Percentiles rank a stretch among this genome's conserved stretches.
These are phyloP conservation scores for Leucozona laternaria DNA, from an alignment of 2,888 invertebrate species.

Conservation along the genomic window DNA sequence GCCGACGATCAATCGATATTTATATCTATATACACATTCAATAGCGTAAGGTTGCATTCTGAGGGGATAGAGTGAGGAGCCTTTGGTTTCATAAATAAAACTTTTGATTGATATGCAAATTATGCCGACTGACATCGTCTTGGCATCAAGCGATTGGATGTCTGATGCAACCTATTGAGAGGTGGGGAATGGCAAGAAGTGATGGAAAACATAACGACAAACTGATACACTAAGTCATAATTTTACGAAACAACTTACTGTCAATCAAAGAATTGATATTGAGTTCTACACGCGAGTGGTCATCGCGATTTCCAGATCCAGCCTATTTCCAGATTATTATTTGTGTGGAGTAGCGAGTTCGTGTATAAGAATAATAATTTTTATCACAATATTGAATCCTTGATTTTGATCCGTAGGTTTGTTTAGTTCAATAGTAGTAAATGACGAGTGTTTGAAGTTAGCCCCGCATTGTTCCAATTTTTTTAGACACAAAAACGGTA, in stretches of 20 bases:
- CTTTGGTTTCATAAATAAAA: slow-evolving; percentile 41
- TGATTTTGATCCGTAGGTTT: too few species aligned
- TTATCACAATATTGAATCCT: too few species aligned
- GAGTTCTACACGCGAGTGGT: slow-evolving; percentile 2
- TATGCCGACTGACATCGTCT: slow-evolving; percentile 67
- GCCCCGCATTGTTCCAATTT: too few species aligned
- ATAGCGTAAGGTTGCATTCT: not conserved
- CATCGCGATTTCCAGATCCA: slow-evolving; percentile 2
- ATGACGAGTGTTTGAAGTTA: too few species aligned
- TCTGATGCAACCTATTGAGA: not conserved
- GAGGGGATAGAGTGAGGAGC: not conserved
- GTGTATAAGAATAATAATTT: too few species aligned
- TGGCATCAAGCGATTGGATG: slow-evolving; percentile 38
- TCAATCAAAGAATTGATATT: slow-evolving; percentile 53
- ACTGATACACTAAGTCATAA: slow-evolving; percentile 52
- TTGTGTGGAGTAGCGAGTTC: not conserved
- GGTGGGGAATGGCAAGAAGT: not conserved
- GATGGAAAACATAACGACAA: not conserved
- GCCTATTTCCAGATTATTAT: not conserved
- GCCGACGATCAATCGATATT: slow-evolving; percentile 64
- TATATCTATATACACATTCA: not conserved
- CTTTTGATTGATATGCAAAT: slow-evolving; percentile 74
- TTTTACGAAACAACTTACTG: slow-evolving; percentile 40
- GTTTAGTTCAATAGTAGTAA: too few species aligned
- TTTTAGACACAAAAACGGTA: too few species aligned